Evolutionary conservation across 1,140 invertebrate genomes (phyloP), one percentile per base, ranked within the genome.

Genomic region (Delia radicum): DNA sequence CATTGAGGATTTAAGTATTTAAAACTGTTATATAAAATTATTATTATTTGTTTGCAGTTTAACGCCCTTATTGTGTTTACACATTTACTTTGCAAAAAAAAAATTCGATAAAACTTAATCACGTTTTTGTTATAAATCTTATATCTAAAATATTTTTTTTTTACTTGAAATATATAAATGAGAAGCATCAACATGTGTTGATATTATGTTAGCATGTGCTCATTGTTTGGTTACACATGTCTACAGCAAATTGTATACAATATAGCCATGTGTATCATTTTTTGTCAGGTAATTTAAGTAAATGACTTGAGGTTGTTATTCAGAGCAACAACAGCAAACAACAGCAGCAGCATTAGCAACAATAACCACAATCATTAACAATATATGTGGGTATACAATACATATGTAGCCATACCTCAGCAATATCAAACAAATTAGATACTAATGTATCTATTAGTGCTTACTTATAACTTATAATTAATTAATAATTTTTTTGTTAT

Each of bases 91-190:
- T 55, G 6, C 48, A 55, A 55, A 55, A 18, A 21, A 55, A 55
- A 55, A 55, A 55, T 21, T 6, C 7, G 2, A 55, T 18, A 55
- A 21, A 55, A 55, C 8, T 55, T 55, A 55, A 55, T 55, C 48
- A 55, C 48, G 48, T 55, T 55, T 55, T 55, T 55, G n/a, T 55
- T 21, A 55, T 55, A 55, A 55, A 55, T 55, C 48, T n/a, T 42
- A 42, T 42, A 10, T 42, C 37, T 8, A 0, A 42, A 21, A 55
- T 37, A 37, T 24, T 24, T 24, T 6, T 42, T 42, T 42, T 13
- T n/a, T n/a, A n/a, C n/a, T n/a, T n/a, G n/a, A n/a, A n/a, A n/a
- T n/a, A n/a, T n/a, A n/a, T n/a, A n/a, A n/a, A n/a, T n/a, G n/a
- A n/a, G n/a, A n/a, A n/a, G 8, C 24, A 18, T 5, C 18, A n/a